These are phyloP conservation scores for Cryptocheilus praepositus DNA, from an alignment of 2,888 invertebrate genomes.

Conservation along the genomic window DNA sequence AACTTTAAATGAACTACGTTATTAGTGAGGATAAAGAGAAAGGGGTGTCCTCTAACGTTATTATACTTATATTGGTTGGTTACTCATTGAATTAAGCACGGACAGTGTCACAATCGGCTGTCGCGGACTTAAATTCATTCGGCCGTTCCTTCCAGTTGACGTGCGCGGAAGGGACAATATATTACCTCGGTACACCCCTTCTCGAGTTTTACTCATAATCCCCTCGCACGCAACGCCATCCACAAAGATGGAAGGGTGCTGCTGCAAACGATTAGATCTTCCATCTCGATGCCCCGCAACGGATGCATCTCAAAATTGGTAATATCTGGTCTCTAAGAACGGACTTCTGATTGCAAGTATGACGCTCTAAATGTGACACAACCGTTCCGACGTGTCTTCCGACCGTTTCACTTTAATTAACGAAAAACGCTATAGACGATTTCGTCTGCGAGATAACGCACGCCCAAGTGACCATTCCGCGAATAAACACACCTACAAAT, in stretches of 20 bases:
- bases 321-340: constrained; percentile 39
- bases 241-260: constrained; percentile 43
- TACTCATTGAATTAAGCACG: too few relatives aligned
- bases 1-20: too few relatives aligned
- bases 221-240: constrained; percentile 36
- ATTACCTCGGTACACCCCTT: constrained; percentile 35
- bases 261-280: constrained; percentile 40
- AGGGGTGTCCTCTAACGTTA: too few relatives aligned
- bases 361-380: too few relatives aligned
- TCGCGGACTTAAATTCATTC: constrained; percentile 9
- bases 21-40: too few relatives aligned
- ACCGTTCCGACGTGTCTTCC: too few relatives aligned
- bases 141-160: constrained; percentile 37
- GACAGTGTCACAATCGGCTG: not conserved
- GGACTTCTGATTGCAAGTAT: constrained; percentile 15
- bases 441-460: not conserved
- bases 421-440: constrained; percentile 8
- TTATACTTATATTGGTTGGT: too few relatives aligned
- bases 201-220: constrained; percentile 50
- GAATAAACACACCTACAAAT: too few relatives aligned
- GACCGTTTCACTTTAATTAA: too few relatives aligned
- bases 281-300: constrained; percentile 26
- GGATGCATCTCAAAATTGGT: constrained; percentile 42
- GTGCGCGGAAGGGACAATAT: constrained; percentile 28
- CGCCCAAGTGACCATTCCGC: too few relatives aligned